A percentile compares a stretch with the other conserved stretches of the same genome.
phyloP scores from a whole-genome alignment of 2,797 vertebrate genomes.

The Peromyscus attwateri region DNA sequence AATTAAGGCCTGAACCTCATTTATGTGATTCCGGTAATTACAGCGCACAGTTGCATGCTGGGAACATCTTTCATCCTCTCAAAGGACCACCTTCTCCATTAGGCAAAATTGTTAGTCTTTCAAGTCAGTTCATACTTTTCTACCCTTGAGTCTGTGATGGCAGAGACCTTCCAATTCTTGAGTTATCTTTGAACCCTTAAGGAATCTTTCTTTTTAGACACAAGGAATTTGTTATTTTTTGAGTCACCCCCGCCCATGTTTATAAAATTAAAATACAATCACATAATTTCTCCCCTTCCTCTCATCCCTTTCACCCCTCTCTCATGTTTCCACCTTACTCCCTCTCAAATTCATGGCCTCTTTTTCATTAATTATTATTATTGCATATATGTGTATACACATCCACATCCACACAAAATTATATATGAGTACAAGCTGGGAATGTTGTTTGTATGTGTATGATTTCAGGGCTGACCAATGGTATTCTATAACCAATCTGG shows the following conservation, averaged over 20 bases:
- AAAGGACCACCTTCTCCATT: background rate
- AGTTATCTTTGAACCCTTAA: background rate
- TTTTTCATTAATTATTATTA: background rate
- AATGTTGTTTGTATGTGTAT: background rate
- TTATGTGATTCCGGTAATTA: background rate
- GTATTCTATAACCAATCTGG: background rate
- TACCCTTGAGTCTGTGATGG: background rate
- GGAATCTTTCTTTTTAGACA: background rate
- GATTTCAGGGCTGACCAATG: background rate
- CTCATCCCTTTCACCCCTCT: background rate
- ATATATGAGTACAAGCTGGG: background rate
- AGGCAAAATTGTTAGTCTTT: background rate
- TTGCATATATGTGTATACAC: background rate
- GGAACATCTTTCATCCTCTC: background rate
- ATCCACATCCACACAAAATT: background rate
- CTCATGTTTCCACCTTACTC: background rate
- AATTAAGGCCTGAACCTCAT: background rate
- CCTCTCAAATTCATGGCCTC: background rate
- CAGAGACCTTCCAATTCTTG: background rate
- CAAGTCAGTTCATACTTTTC: background rate
- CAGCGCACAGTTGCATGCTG: background rate
- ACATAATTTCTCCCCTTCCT: background rate
- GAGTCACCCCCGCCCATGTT: background rate
- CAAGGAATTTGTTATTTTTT: background rate
- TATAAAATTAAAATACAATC: background rate